Evolutionary conservation across 1,140 invertebrate species (phyloP).

Genomic region (Vanessa tameamea): DNA sequence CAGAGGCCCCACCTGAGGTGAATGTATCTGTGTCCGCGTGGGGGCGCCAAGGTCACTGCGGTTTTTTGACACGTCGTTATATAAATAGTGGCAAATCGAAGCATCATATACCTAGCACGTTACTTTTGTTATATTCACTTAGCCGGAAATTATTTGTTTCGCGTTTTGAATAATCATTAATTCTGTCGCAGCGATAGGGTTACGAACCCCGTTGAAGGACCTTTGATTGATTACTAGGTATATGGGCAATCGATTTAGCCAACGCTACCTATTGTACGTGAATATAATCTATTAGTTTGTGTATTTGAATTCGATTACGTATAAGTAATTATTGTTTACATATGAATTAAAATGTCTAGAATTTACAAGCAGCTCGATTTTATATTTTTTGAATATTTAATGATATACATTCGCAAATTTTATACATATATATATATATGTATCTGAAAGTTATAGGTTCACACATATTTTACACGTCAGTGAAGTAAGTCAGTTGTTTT

Average conservation of each 20-base stretch:
- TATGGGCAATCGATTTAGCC: not conserved
- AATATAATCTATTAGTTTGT: not conserved
- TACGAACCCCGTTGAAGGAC: slow-evolving; percentile 55
- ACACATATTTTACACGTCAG: too few species aligned
- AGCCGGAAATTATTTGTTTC: slow-evolving; percentile 73
- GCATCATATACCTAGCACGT: slow-evolving; percentile 41
- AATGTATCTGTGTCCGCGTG: slow-evolving; percentile 73
- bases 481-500: not conserved
- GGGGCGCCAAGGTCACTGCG: slow-evolving; percentile 75
- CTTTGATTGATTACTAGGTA: slow-evolving; percentile 37
- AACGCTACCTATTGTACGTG: not conserved
- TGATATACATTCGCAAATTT: too few species aligned
- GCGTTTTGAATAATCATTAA: slow-evolving; percentile 57
- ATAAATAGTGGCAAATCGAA: slow-evolving; percentile 64
- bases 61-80: slow-evolving; percentile 78
- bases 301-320: too few species aligned
- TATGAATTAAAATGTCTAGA: too few species aligned
- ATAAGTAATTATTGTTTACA: too few species aligned
- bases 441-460: too few species aligned
- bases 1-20: slow-evolving; percentile 74
- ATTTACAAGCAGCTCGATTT: too few species aligned
- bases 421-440: too few species aligned
- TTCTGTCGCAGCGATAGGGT: slow-evolving; percentile 54
- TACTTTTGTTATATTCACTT: slow-evolving; percentile 48
- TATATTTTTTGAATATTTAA: too few species aligned